Percentiles rank a stretch among this genome's conserved stretches.
Conservation (phyloP, 1,140 invertebrate genomes). For the Meloidogyne chitwoodi region DNA sequence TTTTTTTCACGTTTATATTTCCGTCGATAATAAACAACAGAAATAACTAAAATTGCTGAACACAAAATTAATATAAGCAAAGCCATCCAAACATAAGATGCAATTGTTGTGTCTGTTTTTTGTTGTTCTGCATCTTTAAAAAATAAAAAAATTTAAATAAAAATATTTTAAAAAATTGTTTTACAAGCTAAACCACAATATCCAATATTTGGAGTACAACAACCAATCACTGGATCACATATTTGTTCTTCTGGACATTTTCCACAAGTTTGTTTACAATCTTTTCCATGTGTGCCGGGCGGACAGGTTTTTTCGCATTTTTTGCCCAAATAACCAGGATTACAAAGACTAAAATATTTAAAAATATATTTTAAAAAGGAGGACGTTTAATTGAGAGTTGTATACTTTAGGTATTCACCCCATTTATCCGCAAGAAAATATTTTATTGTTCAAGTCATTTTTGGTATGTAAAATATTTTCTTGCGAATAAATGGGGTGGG, state of each 20-base stretch:
- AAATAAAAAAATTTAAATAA: not conserved
- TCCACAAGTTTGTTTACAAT: slow-evolving; percentile 50
- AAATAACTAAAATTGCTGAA: slow-evolving; percentile 32
- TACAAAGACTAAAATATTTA: slow-evolving; percentile 56
- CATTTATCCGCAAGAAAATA: too few relatives aligned
- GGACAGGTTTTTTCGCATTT: slow-evolving; percentile 62
- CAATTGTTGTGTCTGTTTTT: not conserved
- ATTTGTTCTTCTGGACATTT: slow-evolving; percentile 46
- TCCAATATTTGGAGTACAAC: slow-evolving; percentile 66
- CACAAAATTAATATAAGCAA: slow-evolving; percentile 14
- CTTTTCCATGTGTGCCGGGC: slow-evolving; percentile 66
- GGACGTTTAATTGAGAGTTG: too few relatives aligned
- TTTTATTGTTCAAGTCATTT: not conserved
- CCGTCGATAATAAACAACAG: slow-evolving; percentile 48
- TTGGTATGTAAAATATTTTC: too few relatives aligned
- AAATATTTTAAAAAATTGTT: not conserved
- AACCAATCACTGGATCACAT: slow-evolving; percentile 77
- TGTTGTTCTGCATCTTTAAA: slow-evolving; percentile 44
- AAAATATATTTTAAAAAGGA: not conserved
- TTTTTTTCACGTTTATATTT: slow-evolving; percentile 53
- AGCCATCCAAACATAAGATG: slow-evolving; percentile 15
- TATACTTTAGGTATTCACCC: too few relatives aligned
- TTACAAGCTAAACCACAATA: slow-evolving; percentile 48
- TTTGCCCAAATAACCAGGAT: slow-evolving; percentile 61
- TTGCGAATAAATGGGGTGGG: too few relatives aligned